phyloP scores from a whole-genome alignment of 53 echinoderm and acorn worm species.

The Patiria pectinifera region DNA sequence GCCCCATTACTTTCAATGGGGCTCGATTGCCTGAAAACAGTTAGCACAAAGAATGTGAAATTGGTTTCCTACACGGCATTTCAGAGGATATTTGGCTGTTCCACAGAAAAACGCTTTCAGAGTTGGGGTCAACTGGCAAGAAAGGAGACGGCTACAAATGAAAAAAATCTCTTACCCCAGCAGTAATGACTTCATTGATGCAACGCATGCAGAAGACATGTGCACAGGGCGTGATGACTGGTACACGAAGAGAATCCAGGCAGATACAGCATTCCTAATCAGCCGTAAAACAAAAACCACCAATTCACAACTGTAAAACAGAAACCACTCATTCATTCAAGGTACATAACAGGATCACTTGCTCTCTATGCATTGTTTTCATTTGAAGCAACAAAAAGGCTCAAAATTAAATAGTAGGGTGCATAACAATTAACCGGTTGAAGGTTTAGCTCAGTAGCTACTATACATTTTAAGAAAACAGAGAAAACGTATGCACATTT shows the following conservation, averaged over 20 bases:
- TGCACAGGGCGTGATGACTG: constrained; percentile 93
- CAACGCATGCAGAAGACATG: constrained; percentile 90
- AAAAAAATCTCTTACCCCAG: constrained; percentile 52
- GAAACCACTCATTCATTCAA: not conserved
- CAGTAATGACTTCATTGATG: constrained; percentile 82
- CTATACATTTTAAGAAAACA: too few relatives aligned
- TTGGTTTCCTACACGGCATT: too few relatives aligned
- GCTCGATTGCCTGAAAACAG: too few relatives aligned
- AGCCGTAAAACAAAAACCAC: not conserved
- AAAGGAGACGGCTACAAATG: not conserved
- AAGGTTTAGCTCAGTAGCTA: too few relatives aligned
- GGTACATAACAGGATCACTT: too few relatives aligned
- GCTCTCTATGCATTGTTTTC: too few relatives aligned
- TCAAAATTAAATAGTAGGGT: too few relatives aligned
- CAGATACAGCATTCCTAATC: constrained; percentile 91
- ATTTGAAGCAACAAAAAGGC: too few relatives aligned
- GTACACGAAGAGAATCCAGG: constrained; percentile 76
- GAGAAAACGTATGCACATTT: too few relatives aligned
- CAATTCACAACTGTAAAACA: not conserved
- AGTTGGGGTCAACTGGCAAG: not conserved
- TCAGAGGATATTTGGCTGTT: not conserved
- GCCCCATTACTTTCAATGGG: too few relatives aligned
- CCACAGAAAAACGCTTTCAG: not conserved
- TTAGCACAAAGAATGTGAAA: too few relatives aligned
- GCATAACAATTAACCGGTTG: too few relatives aligned